Percentiles rank a stretch among this genome's conserved stretches.
phyloP scores from a whole-genome alignment of 2,113 vertebrate genomes.

The Odocoileus virginianus region DNA sequence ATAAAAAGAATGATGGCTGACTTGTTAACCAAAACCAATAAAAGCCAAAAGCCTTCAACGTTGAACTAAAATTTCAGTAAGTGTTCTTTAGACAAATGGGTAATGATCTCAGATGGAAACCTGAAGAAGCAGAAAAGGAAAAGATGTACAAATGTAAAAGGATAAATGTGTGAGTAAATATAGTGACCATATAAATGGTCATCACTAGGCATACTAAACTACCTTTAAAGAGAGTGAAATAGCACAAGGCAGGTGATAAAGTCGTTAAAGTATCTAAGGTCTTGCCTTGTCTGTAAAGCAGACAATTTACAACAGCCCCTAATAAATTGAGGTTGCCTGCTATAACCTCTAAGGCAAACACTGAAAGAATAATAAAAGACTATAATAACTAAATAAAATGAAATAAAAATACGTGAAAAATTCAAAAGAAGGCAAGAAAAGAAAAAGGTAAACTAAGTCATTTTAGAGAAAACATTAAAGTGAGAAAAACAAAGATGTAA shows the following conservation, averaged over 20 bases:
- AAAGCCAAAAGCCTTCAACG: neutral
- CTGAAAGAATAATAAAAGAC: neutral
- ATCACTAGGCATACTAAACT: neutral
- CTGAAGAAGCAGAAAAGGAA: neutral
- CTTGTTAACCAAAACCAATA: neutral
- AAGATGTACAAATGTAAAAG: neutral
- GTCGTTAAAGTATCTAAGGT: neutral
- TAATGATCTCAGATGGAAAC: neutral
- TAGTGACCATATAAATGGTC: neutral
- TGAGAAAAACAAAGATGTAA: neutral
- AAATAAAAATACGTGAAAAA: neutral
- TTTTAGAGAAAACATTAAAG: neutral
- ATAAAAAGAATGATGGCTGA: neutral
- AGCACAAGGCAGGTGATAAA: neutral
- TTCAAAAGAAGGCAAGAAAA: neutral
- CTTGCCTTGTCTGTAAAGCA: neutral
- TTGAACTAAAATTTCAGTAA: neutral
- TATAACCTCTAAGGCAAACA: neutral
- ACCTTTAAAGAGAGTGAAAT: neutral
- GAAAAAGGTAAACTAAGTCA: neutral
- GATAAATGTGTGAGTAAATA: neutral
- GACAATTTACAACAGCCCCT: neutral
- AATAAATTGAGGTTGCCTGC: neutral
- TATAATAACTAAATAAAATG: neutral
- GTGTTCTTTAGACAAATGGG: neutral